Base-by-base conservation (phyloP, 2,797 vertebrate species). In the Pangasius macronema region DNA sequence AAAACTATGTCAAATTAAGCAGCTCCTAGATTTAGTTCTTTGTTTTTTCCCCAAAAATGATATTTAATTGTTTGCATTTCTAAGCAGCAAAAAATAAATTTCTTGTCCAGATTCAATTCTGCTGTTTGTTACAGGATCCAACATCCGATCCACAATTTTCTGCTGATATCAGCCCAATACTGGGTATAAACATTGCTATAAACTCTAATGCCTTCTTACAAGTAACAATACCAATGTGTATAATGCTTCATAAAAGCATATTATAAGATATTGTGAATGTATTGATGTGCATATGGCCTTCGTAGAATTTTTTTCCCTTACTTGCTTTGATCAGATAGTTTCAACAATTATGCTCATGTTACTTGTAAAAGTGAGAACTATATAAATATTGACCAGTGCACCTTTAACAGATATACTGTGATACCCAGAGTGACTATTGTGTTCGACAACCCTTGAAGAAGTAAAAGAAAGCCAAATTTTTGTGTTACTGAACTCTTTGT, bases 401-500 rank as follows among this genome's bases (percentile, higher is more conserved):
- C 14, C 46, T 85, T 33, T 63, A 72, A 53, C 46, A 53, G 42
- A 55, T 73, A 85, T 59, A 73, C 68, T 53, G 76, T 81, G n/a
- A 88, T 88, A 36, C 76, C 65, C 76, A 61, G 20, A 33, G 36
- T 36, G 59, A 30, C 82, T 77, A 36, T 27, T 72, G n/a, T 53
- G 53, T 55, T 27, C 51, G 20, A 27, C 67, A 72, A 61, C 63
- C 33, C 53, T 85, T 82, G 24, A 46, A 53, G 84, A 42, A 49
- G 49, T 24, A 75, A 68, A 79, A 55, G 27, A 57, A 68, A 53
- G 46, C 30, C 49, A 82, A 75, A 30, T 6, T 68, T 33, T 46
- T 83, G 42, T 30, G 61, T 27, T 70, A 80, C 76, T 85, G 83
- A 33, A 67, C 83, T 82, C 68, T 33, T 24, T 73, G 59, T 68